phyloP scores from a whole-genome alignment of 2,888 invertebrate species.

The Tenthredo livida region DNA sequence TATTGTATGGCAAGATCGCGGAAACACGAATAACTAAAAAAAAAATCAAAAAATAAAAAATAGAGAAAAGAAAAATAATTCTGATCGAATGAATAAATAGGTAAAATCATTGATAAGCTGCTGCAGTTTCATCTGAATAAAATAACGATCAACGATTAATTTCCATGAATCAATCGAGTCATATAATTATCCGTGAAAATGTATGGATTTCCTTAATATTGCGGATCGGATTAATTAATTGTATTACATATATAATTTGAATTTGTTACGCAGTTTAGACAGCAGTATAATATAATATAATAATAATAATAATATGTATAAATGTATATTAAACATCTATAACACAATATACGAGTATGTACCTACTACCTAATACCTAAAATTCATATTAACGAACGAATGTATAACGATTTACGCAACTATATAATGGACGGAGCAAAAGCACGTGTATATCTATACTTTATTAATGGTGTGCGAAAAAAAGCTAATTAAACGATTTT shows the following conservation, averaged over 20 bases:
- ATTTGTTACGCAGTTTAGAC: not conserved
- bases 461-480: not conserved
- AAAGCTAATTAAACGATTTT: not conserved
- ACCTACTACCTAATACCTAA: not conserved
- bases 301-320: not conserved
- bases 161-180: not conserved
- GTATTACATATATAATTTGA: not conserved
- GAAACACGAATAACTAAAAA: not conserved
- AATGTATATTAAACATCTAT: not conserved
- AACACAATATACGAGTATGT: not conserved
- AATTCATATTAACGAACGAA: not conserved
- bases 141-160: not conserved
- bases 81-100: not conserved
- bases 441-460: not conserved
- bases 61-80: not conserved
- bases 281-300: not conserved
- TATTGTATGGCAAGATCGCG: not conserved
- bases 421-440: constrained; percentile 53
- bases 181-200: not conserved
- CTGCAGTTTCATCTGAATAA: not conserved
- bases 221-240: not conserved
- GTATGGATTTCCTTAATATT: not conserved
- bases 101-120: not conserved
- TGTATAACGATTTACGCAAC: constrained; percentile 31
- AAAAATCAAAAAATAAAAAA: not conserved